A percentile compares a stretch with the other conserved stretches of the same genome.
phyloP scores from a whole-genome alignment of 1,140 invertebrate species.

The Probaryconus sp. region DNA sequence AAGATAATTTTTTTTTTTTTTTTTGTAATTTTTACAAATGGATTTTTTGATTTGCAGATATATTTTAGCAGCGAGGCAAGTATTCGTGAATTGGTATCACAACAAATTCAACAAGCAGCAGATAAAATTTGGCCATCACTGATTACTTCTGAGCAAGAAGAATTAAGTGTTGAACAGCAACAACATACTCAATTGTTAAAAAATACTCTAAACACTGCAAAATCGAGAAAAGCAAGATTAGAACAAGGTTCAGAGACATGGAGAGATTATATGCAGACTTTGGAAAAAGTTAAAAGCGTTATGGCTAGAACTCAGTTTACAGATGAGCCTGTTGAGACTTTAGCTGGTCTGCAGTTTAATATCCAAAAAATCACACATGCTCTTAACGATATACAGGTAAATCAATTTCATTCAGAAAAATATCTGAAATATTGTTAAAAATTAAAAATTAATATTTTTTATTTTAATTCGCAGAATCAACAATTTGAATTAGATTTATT shows the following conservation, averaged over 20 bases:
- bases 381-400: conserved; percentile 85
- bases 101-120: conserved; percentile 88
- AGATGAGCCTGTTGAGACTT: conserved; percentile 86
- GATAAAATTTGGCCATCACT: conserved; percentile 93
- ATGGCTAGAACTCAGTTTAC: conserved; percentile 85
- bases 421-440: conserved; percentile 7
- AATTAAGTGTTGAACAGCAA: conserved; percentile 87
- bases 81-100: conserved; percentile 88
- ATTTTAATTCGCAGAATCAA: conserved; percentile 78
- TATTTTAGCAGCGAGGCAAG: conserved; percentile 89
- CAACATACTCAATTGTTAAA: conserved; percentile 87
- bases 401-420: too few species aligned
- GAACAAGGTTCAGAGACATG: conserved; percentile 88
- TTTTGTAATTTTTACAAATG: not conserved
- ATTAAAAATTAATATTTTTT: conserved; percentile 39
- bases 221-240: conserved; percentile 85
- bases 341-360: conserved; percentile 88
- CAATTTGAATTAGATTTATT: conserved; percentile 82
- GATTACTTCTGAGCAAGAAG: conserved; percentile 87
- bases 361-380: conserved; percentile 88
- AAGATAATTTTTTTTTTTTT: not conserved
- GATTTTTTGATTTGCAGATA: conserved; percentile 70
- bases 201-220: conserved; percentile 89
- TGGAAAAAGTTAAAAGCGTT: conserved; percentile 86
- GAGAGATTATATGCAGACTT: conserved; percentile 86